Evolutionary conservation across 1,140 invertebrate species (phyloP).

Genomic region (Lycorma delicatula): DNA sequence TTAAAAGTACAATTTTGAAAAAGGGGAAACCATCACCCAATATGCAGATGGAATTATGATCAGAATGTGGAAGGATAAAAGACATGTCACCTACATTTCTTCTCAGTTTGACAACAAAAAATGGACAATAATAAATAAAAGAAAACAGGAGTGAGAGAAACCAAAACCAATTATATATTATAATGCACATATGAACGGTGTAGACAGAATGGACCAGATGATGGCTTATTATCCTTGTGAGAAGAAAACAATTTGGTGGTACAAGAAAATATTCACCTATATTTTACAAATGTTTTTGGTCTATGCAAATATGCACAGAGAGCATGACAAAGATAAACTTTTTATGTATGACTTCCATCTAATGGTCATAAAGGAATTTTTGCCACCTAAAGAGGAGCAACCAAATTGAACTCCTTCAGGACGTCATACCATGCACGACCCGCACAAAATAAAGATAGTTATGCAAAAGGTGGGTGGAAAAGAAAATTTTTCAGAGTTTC

Average conservation of each 20-base stretch:
- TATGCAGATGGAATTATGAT: background rate
- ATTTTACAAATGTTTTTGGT: constrained; percentile 5
- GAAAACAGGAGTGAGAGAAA: constrained; percentile 7
- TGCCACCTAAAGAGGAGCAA: background rate
- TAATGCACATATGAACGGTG: constrained; percentile 28
- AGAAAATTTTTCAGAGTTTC: too few species aligned
- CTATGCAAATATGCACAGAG: background rate
- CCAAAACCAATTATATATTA: constrained; percentile 13
- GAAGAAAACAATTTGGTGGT: constrained; percentile 31
- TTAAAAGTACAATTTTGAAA: background rate
- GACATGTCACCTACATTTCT: constrained; percentile 10
- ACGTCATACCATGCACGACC: background rate
- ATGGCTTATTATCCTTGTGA: constrained; percentile 26
- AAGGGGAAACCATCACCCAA: constrained; percentile 1
- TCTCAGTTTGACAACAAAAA: constrained; percentile 2
- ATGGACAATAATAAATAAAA: constrained; percentile 19
- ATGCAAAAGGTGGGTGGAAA: background rate
- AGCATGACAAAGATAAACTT: background rate
- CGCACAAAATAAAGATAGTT: background rate
- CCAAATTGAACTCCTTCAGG: background rate
- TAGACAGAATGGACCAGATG: constrained; percentile 32
- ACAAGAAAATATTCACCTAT: constrained; percentile 29
- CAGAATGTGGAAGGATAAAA: background rate
- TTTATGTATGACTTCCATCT: background rate
- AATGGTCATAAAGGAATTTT: background rate